Evolutionary conservation across 2,797 vertebrate species (phyloP).

Genomic region (Tragopan temminckii): DNA sequence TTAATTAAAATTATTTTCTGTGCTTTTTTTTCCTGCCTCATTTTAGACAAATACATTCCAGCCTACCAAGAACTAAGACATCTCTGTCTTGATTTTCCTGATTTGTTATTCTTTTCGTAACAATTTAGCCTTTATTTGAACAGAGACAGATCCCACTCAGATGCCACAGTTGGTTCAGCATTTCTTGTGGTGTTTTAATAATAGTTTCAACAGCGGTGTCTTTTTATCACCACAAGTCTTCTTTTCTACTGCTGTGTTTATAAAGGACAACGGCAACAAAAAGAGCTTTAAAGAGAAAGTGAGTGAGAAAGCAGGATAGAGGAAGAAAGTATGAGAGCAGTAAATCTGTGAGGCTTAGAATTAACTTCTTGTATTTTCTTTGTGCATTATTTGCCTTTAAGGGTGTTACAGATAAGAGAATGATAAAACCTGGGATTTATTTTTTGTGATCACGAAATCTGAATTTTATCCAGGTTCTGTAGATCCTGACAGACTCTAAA

Average conservation of each 20-base stretch:
- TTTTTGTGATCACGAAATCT: conserved; percentile 13
- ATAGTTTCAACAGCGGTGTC: conserved; percentile 34
- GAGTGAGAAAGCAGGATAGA: not conserved
- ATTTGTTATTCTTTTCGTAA: conserved; percentile 45
- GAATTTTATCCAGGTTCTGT: conserved; percentile 43
- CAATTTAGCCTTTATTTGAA: conserved; percentile 45
- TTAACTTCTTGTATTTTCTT: conserved; percentile 27
- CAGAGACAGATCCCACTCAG: conserved; percentile 26
- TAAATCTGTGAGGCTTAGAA: conserved; percentile 47
- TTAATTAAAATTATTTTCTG: not conserved
- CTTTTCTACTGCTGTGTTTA: conserved; percentile 34
- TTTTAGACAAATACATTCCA: not conserved
- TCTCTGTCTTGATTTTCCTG: conserved; percentile 12
- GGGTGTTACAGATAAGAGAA: not conserved
- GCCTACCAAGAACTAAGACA: not conserved
- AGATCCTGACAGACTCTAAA: not conserved
- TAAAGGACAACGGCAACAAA: not conserved
- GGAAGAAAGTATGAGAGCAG: not conserved
- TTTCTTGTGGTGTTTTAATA: conserved; percentile 66
- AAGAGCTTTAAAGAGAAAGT: not conserved
- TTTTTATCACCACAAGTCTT: conserved; percentile 64
- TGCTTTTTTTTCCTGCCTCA: not conserved
- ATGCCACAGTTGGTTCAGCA: conserved; percentile 28
- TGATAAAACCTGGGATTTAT: conserved; percentile 43
- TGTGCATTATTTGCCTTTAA: conserved; percentile 19